Percentiles rank a stretch among this genome's conserved stretches.
Evolutionary conservation across 2,888 invertebrate genomes (phyloP).

Genomic region (Synanthedon vespiformis): DNA sequence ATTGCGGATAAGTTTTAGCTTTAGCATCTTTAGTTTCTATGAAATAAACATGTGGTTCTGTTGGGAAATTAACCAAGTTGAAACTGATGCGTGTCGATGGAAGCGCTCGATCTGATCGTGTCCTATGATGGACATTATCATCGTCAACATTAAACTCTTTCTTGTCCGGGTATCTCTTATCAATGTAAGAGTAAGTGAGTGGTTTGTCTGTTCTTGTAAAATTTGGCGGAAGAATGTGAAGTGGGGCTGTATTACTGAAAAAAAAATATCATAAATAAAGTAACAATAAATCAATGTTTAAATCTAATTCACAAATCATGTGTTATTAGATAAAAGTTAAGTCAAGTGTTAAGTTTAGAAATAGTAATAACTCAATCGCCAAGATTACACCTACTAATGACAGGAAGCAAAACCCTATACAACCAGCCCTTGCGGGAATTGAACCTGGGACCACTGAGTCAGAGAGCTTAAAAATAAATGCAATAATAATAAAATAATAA

Average conservation of each 20-base stretch:
- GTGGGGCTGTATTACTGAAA: conserved; percentile 55
- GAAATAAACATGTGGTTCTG: conserved; percentile 69
- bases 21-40: conserved; percentile 65
- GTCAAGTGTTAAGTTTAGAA: no score
- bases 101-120: conserved; percentile 30
- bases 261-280: neutral
- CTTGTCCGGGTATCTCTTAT: conserved; percentile 30
- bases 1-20: conserved; percentile 41
- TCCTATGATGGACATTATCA: conserved; percentile 33
- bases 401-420: no score
- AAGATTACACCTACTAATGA: no score
- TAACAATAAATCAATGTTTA: conserved; percentile 3
- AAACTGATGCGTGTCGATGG: conserved; percentile 75
- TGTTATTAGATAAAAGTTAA: no score
- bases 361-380: no score
- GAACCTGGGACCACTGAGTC: no score
- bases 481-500: no score
- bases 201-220: conserved; percentile 83
- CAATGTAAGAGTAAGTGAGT: conserved; percentile 43
- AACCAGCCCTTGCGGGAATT: no score
- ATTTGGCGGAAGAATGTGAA: conserved; percentile 80
- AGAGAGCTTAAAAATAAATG: no score
- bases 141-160: conserved; percentile 22
- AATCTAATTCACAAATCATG: no score
- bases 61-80: conserved; percentile 72